Evolutionary conservation across 2,113 vertebrate genomes (phyloP).

Genomic region (Paracanthobrama guichenoti): DNA sequence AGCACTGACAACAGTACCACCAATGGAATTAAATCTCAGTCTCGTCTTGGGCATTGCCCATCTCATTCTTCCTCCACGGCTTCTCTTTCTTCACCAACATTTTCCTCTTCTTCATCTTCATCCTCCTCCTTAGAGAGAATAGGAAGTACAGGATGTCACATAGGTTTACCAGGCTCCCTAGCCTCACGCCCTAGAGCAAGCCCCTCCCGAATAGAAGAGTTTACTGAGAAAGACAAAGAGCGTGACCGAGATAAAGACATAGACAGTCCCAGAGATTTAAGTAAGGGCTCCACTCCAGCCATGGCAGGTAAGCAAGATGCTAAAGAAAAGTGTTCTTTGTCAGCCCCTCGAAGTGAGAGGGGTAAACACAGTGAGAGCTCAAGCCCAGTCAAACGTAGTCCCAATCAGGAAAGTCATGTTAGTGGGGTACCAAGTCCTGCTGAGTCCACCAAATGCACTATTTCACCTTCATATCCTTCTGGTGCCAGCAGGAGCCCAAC

Average conservation of each 20-base stretch:
- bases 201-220: constrained; percentile 68
- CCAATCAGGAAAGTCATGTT: constrained; percentile 64
- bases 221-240: constrained; percentile 65
- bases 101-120: constrained; percentile 55
- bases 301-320: constrained; percentile 67
- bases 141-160: constrained; percentile 64
- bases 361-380: constrained; percentile 62
- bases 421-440: constrained; percentile 61
- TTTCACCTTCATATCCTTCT: constrained; percentile 66
- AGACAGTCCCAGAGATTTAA: constrained; percentile 71
- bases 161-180: constrained; percentile 66
- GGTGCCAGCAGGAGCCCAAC: constrained; percentile 59
- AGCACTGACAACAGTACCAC: constrained; percentile 62
- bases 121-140: constrained; percentile 64
- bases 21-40: constrained; percentile 64
- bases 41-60: constrained; percentile 63
- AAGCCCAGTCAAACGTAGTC: constrained; percentile 74
- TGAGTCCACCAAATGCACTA: constrained; percentile 64
- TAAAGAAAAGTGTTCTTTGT: constrained; percentile 67
- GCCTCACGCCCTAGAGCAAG: constrained; percentile 68
- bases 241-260: constrained; percentile 63
- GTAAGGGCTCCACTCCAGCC: constrained; percentile 62
- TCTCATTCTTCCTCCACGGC: constrained; percentile 59
- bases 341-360: constrained; percentile 64
- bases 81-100: constrained; percentile 58